Base-by-base conservation (phyloP, 1,140 invertebrate genomes). In the Zaprionus africanus region DNA sequence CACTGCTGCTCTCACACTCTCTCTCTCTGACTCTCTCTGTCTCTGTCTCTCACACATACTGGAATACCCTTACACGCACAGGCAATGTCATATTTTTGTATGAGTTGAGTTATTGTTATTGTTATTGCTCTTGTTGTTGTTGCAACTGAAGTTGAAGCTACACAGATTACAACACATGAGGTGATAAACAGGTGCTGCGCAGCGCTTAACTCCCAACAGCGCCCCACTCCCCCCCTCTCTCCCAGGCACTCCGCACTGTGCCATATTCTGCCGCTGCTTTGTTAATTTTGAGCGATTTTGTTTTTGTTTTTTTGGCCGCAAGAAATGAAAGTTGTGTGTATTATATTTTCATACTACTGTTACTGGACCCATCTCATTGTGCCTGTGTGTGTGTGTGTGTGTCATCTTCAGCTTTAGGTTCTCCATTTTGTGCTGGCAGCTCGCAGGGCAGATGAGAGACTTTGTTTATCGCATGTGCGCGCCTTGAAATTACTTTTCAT, bases 401-500 rank as follows among this genome's bases (percentile, higher is more conserved):
- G 68, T 78, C 82, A 81, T 78, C 82, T 81, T 41, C 70, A 28
- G 64, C 62, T 79, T 74, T 49, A 28, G 24, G 46, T 49, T 62
- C 64, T 67, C 38, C 57, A 13, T 24, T 46, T n/a, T 26, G 31
- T 17, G 13, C 60, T 5, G 9, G 41, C 19, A 66, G 43, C 58
- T 22, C 54, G 73, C 58, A 63, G 54, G 72, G 57, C 31, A 46
- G 57, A 51, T n/a, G 51, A 46, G 12, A 15, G 54, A 41, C 76
- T 81, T 62, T 75, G 81, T 84, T 88, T 90, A 81, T 81, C 70
- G 81, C 83, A 88, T 88, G 80, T 87, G 83, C 77, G 77, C 84
- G 83, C 85, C 84, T 84, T 90, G 81, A 84, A 88, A 88, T 88
- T 88, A 84, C 84, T 84, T 84, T 88, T 88, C 78, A 88, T 88